phyloP scores from a whole-genome alignment of 2,113 vertebrate genomes.

The Dipodomys ordii region DNA sequence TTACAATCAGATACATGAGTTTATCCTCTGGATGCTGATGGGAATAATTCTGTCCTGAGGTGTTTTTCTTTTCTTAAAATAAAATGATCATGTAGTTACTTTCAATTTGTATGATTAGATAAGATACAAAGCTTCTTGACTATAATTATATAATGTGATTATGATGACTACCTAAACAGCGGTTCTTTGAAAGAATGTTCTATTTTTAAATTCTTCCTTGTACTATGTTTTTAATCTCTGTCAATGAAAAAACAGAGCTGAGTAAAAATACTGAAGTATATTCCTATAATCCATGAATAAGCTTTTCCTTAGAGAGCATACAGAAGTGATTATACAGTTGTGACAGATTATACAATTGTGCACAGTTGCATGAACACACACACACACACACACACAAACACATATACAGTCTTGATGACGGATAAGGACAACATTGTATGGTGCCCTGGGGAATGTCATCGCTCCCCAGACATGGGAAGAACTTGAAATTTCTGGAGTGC shows the following conservation, averaged over 20 bases:
- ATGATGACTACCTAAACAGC: background rate
- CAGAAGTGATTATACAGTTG: background rate
- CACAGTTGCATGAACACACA: no score
- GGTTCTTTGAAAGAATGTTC: background rate
- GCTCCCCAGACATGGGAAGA: background rate
- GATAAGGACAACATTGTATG: background rate
- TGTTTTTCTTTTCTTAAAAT: background rate
- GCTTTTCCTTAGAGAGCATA: background rate
- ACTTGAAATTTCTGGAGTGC: background rate
- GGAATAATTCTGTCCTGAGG: background rate
- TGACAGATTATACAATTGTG: background rate
- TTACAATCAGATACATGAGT: background rate
- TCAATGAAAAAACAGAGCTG: background rate
- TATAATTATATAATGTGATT: background rate
- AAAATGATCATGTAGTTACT: background rate
- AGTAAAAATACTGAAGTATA: background rate
- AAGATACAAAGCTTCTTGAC: background rate
- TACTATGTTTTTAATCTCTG: no score
- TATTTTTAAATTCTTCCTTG: background rate
- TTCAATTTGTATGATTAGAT: background rate
- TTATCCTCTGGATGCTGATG: background rate
- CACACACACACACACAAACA: background rate
- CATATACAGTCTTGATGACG: background rate
- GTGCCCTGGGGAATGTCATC: background rate
- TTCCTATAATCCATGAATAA: conserved; percentile 11